phyloP scores from a whole-genome alignment of 1,140 invertebrate species.

The Drosophila albomicans region DNA sequence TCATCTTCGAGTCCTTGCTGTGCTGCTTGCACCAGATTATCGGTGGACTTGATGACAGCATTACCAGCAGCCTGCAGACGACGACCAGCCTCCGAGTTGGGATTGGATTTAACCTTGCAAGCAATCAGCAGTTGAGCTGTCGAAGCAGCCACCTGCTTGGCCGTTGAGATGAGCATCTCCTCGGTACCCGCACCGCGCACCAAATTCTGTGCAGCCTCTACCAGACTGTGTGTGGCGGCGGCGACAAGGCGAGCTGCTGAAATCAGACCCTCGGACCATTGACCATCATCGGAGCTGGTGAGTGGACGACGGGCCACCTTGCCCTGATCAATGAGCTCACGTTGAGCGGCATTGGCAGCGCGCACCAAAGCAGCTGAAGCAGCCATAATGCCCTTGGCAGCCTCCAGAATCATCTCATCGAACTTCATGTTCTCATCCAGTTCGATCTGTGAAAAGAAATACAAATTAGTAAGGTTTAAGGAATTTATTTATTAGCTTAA shows the following conservation, averaged over 20 bases:
- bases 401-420: conserved; percentile 99
- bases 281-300: conserved; percentile 96
- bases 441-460: conserved; percentile 86
- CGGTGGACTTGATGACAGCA: conserved; percentile 98
- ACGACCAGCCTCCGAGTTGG: conserved; percentile 96
- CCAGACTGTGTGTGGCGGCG: conserved; percentile 98
- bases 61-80: conserved; percentile 98
- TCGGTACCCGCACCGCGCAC: conserved; percentile 98
- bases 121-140: conserved; percentile 98
- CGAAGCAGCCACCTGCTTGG: conserved; percentile 98
- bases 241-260: conserved; percentile 98
- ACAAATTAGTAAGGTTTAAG: neutral
- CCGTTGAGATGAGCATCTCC: conserved; percentile 98
- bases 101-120: conserved; percentile 98
- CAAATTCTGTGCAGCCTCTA: conserved; percentile 98
- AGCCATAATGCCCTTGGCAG: conserved; percentile 98
- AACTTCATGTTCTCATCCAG: conserved; percentile 97
- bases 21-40: conserved; percentile 97
- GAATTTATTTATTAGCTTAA: neutral
- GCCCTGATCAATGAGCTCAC: conserved; percentile 95
- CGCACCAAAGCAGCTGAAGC: conserved; percentile 98
- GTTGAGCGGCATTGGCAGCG: conserved; percentile 97
- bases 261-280: conserved; percentile 99
- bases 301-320: conserved; percentile 92
- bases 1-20: conserved; percentile 96